A percentile compares a stretch with the other conserved stretches of the same genome.
These are phyloP conservation scores for Rhinogobius similis DNA, from an alignment of 2,113 vertebrate genomes.

Conservation along the genomic window DNA sequence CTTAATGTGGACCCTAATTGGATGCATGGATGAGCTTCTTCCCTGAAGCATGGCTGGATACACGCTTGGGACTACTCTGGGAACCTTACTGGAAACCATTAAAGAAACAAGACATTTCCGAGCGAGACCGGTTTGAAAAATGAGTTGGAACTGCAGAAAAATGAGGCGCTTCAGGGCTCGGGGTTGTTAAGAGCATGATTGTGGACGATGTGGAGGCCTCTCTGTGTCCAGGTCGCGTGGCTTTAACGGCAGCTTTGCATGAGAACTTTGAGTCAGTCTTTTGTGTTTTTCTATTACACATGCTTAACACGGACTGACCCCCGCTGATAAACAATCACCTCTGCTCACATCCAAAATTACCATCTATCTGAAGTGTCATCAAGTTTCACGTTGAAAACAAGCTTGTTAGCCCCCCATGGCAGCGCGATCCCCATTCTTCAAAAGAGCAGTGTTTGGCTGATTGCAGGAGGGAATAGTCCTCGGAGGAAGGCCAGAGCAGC, in stretches of 20 bases:
- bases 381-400: conserved; percentile 30
- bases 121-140: conserved; percentile 57
- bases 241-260: conserved; percentile 28
- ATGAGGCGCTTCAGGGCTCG: conserved; percentile 35
- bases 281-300: not conserved
- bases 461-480: conserved; percentile 13
- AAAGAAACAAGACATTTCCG: conserved; percentile 77
- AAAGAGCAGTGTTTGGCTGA: conserved; percentile 16
- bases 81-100: conserved; percentile 77
- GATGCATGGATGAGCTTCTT: conserved; percentile 46
- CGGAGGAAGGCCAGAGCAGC: conserved; percentile 22
- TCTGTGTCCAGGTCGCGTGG: conserved; percentile 50
- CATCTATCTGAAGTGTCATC: conserved; percentile 41
- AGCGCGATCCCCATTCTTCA: conserved; percentile 10
- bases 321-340: conserved; percentile 26
- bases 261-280: conserved; percentile 15
- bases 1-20: conserved; percentile 52
- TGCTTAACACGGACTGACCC: not conserved
- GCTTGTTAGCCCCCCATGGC: conserved; percentile 28
- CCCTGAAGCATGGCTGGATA: conserved; percentile 53
- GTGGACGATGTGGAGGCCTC: conserved; percentile 22
- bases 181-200: conserved; percentile 43
- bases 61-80: conserved; percentile 64
- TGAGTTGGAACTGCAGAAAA: conserved; percentile 36
- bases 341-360: conserved; percentile 10